Evolutionary conservation across 2,888 invertebrate species (phyloP).

Genomic region (Harpalus rubripes): DNA sequence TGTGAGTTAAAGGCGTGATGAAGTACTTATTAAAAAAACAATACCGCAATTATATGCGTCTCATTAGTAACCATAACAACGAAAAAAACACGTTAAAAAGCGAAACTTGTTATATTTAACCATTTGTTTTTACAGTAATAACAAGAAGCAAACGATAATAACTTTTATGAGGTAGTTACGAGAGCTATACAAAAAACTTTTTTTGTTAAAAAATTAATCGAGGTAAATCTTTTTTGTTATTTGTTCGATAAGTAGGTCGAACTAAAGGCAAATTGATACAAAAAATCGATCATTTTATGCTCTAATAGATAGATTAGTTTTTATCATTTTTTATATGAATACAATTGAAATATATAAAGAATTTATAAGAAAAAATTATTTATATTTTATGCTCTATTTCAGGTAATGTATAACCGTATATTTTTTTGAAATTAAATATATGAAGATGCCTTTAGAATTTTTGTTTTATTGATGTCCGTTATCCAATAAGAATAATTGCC

Average conservation of each 20-base stretch:
- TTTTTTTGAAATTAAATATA: neutral
- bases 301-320: conserved; percentile 17
- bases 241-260: conserved; percentile 13
- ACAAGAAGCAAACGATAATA: conserved; percentile 7
- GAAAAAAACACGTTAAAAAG: conserved; percentile 8
- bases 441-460: no score
- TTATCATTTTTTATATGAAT: neutral
- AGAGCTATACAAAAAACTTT: conserved; percentile 10
- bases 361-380: neutral
- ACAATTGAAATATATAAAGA: neutral
- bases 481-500: no score
- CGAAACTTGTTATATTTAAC: conserved; percentile 5
- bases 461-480: no score
- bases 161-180: neutral
- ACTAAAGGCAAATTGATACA: neutral
- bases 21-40: no score
- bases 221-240: conserved; percentile 13
- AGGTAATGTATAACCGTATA: neutral
- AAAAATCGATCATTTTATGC: conserved; percentile 26
- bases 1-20: no score
- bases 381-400: conserved; percentile 3
- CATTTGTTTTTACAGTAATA: conserved; percentile 20
- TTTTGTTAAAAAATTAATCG: conserved; percentile 9
- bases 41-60: neutral
- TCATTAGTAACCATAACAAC: neutral